Evolutionary conservation across 2,888 invertebrate species (phyloP), one percentile per base, ranked within the genome.

Genomic region (Lochmaea capreae): DNA sequence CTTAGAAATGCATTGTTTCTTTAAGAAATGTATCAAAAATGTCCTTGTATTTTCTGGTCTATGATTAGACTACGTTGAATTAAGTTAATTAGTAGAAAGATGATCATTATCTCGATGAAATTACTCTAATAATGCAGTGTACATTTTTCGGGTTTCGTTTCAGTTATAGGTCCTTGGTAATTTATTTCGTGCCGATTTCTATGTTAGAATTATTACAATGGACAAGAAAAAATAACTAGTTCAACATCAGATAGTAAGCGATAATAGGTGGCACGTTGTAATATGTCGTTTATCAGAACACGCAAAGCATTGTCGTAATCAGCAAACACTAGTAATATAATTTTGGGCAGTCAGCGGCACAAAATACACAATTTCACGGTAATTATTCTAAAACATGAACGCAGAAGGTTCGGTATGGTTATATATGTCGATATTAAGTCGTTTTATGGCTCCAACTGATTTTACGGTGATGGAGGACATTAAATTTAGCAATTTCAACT

Each of bases 391-490:
- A 80, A 80, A 79, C 82, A 82, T 81, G 81, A 82, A 79, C 79
- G 69, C 76, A 78, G 77, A 74, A 80, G 78, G n/a, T 62, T 63
- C 62, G 65, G 65, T 57, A 65, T 71, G 65, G 71, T 79, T 79
- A 79, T 77, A 77, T 74, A 78, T 77, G 80, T 79, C 80, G 81
- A 82, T 83, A 82, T 81, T 80, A 81, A 82, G 81, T 80, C 80
- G 78, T 83, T 83, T 83, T 81, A 83, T 77, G 77, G 81, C 82
- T 74, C 76, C 78, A 82, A 82, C 82, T 83, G 83, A 83, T 83
- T 83, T 83, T 81, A 82, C 79, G 82, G 80, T 82, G 82, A 83
- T 83, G 82, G 82, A 78, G 77, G 77, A 79, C 79, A 81, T 76
- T 72, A 77, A 77, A 77, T 77, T 77, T 72, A 65, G 76, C 66